These are phyloP conservation scores for Drosophila kanapiae DNA, from an alignment of 1,140 invertebrate genomes.

Conservation along the genomic window DNA sequence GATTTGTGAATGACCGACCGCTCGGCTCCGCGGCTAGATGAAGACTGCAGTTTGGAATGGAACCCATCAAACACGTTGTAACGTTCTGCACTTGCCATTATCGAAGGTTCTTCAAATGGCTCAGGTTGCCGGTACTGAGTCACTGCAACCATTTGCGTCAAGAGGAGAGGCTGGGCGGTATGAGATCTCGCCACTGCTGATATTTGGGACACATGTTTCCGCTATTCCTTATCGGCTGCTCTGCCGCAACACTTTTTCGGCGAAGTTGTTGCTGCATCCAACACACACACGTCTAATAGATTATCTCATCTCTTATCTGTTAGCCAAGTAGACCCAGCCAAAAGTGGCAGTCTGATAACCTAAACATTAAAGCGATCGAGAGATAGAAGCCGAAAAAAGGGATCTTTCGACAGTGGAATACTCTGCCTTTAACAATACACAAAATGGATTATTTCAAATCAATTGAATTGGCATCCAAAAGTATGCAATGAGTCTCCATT, in stretches of 20 bases:
- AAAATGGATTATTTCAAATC: not conserved
- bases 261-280: constrained; percentile 24
- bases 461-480: not conserved
- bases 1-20: constrained; percentile 1
- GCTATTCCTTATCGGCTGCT: constrained; percentile 15
- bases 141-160: constrained; percentile 36
- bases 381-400: not conserved
- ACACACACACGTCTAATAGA: constrained; percentile 10
- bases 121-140: constrained; percentile 7
- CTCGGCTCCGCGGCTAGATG: not conserved
- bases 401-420: not conserved
- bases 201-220: constrained; percentile 37
- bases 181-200: constrained; percentile 14
- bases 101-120: not conserved
- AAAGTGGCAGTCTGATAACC: constrained; percentile 18
- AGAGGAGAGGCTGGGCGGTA: not conserved
- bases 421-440: not conserved
- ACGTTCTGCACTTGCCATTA: not conserved
- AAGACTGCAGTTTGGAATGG: not conserved
- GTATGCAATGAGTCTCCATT: not conserved
- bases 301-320: constrained; percentile 17
- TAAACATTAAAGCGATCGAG: constrained; percentile 5
- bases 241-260: constrained; percentile 22
- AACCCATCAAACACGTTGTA: not conserved
- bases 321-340: not conserved